phyloP scores from a whole-genome alignment of 2,888 invertebrate genomes.

The Strigamia crassipes region DNA sequence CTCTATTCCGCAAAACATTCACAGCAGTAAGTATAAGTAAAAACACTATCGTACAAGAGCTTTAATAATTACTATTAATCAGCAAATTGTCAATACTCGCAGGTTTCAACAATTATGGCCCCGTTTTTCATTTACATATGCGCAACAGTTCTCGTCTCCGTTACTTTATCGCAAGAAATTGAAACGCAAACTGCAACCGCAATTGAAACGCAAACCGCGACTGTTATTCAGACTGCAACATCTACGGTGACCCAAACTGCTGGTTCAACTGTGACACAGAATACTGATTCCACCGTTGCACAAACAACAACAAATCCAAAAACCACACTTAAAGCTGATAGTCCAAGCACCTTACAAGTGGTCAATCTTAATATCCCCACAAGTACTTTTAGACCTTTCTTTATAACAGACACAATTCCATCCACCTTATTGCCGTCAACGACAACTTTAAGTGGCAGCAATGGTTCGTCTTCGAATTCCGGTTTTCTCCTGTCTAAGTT shows the following conservation, averaged over 20 bases:
- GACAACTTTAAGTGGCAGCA: not conserved
- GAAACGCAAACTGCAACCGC: not conserved
- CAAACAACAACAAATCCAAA: not conserved
- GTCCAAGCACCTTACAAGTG: slow-evolving; percentile 16
- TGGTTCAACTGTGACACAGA: not conserved
- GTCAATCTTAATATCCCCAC: not conserved
- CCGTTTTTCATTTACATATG: not conserved
- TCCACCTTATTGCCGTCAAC: not conserved
- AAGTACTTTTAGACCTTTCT: slow-evolving; percentile 12
- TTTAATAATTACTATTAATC: not conserved
- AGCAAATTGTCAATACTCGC: not conserved
- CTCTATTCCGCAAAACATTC: slow-evolving; percentile 1
- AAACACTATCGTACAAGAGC: not conserved
- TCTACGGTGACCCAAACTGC: not conserved
- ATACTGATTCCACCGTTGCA: not conserved
- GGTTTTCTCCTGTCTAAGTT: not conserved
- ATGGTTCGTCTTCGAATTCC: not conserved
- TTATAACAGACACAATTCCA: slow-evolving; percentile 10
- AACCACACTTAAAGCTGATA: not conserved
- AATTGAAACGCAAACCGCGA: not conserved
- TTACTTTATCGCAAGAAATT: not conserved
- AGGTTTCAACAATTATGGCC: not conserved
- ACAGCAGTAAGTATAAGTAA: not conserved
- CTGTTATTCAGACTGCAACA: not conserved
- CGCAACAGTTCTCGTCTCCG: not conserved